These are phyloP conservation scores for Hystrix brachyura DNA, from an alignment of 2,113 vertebrate species.

Conservation along the genomic window DNA sequence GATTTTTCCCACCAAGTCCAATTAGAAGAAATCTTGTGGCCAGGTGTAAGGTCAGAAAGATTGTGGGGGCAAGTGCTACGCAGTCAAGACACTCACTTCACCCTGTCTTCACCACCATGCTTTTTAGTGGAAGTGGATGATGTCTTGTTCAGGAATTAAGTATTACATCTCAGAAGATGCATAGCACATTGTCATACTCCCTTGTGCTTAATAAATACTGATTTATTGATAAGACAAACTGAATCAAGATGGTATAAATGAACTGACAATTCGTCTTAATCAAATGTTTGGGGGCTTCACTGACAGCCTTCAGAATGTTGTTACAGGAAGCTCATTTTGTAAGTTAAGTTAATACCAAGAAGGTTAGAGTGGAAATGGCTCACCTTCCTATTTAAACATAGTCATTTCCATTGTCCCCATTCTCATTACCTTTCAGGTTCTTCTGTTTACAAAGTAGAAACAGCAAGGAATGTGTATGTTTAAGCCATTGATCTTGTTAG, in stretches of 20 bases:
- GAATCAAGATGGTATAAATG: constrained; percentile 41
- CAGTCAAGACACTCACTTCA: background rate
- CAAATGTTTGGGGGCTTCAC: constrained; percentile 20
- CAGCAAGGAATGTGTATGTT: background rate
- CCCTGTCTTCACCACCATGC: background rate
- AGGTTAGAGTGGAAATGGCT: background rate
- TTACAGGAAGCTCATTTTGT: background rate
- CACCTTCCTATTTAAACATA: background rate
- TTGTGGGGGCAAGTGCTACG: no score
- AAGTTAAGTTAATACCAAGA: background rate
- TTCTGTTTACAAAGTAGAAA: background rate
- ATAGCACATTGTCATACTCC: background rate
- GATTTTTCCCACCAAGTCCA: background rate
- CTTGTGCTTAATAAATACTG: background rate
- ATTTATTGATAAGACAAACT: background rate
- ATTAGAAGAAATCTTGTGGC: background rate
- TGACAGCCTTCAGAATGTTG: background rate
- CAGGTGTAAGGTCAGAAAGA: background rate
- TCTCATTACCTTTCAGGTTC: background rate
- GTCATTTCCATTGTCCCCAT: background rate
- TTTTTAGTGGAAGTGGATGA: background rate
- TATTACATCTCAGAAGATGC: background rate
- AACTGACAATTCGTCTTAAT: constrained; percentile 1
- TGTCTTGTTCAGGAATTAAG: constrained; percentile 4
- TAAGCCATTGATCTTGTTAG: background rate